Base-by-base conservation (phyloP, 2,797 vertebrate genomes). In the Bovichtus variegatus region DNA sequence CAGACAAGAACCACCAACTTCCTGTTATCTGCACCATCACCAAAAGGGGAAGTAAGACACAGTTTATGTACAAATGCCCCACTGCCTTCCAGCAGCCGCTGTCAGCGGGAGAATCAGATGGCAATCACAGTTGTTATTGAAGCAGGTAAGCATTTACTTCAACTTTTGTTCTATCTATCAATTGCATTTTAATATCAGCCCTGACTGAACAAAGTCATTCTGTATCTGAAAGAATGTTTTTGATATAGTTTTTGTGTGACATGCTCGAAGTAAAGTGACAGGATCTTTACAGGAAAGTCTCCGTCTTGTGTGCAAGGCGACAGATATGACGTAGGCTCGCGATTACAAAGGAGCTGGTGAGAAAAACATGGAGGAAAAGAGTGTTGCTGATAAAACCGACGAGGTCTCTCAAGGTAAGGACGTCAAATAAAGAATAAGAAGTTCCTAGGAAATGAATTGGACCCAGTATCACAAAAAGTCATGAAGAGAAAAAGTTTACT, bases 321-420 rank as follows among this genome's bases (percentile, higher is more conserved):
- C 1, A 12, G 46, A 60, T 67, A 51, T 51, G 5, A 47, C 8
- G 4, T 4, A 44, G 7, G 23, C 43, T 25, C 34, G 8, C 31
- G 34, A 34, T 31, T 31, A 23, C 11, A 0, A 76, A 2, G 18
- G 11, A 58, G 4, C 6, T 21, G 29, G 62, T 31, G n/a, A 59
- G 15, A 19, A 65, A 61, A 78, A 68, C 40, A 86, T 82, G 84
- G 86, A 85, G 55, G 16, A 62, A 43, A 41, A 34, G 5, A 34
- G 15, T 0, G 3, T 19, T 53, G 62, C 50, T 40, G 44, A 75
- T 38, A 16, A 68, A 50, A 71, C 21, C 66, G 12, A 71, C 0
- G 7, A 68, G 9, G 1, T 25, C 4, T 23, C 31, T 69, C 21
- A 0, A 78, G 82, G 91, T 92, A 65, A 80, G 74, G 9, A 31